These are phyloP conservation scores for Adela reaumurella DNA, from an alignment of 2,888 invertebrate species.

Conservation along the genomic window DNA sequence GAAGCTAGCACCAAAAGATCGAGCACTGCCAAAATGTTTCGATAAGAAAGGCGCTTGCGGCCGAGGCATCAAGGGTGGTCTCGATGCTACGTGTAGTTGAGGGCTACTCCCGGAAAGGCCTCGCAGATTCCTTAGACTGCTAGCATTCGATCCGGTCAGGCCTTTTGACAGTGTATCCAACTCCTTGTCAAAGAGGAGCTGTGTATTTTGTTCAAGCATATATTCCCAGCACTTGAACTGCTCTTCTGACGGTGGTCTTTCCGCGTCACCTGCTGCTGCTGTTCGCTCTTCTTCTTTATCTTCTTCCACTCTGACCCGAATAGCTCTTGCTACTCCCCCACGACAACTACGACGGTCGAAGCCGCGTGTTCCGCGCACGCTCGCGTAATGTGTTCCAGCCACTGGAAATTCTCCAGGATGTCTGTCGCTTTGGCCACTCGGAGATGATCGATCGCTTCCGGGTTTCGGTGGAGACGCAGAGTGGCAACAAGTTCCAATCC, in stretches of 20 bases:
- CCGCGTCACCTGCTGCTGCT: conserved; percentile 45
- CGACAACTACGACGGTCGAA: conserved; percentile 56
- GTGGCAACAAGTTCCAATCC: conserved; percentile 58
- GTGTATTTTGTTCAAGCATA: conserved; percentile 88
- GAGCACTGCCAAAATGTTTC: conserved; percentile 75
- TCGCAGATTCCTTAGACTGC: conserved; percentile 53
- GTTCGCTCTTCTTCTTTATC: conserved; percentile 53
- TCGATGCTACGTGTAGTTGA: conserved; percentile 51
- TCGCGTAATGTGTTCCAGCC: conserved; percentile 46
- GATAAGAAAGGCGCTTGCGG: conserved; percentile 56
- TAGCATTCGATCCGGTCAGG: conserved; percentile 47
- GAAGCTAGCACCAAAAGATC: conserved; percentile 68
- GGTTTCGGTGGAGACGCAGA: conserved; percentile 43
- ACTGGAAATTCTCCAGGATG: conserved; percentile 20
- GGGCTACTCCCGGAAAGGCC: conserved; percentile 70
- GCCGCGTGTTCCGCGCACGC: conserved; percentile 37
- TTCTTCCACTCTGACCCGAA: conserved; percentile 62
- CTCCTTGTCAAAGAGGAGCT: conserved; percentile 83
- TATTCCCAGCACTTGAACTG: conserved; percentile 93
- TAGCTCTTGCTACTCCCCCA: conserved; percentile 59
- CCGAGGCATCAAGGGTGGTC: conserved; percentile 17
- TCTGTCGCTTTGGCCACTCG: conserved; percentile 83
- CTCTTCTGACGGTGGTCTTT: conserved; percentile 65
- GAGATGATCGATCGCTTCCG: conserved; percentile 73
- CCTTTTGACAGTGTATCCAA: conserved; percentile 72